Evolutionary conservation across 30 jellyfish, hydroid and myxozoan species (phyloP), one percentile per base, ranked within the genome.

Genomic region (Chrysaora quinquecirrha): DNA sequence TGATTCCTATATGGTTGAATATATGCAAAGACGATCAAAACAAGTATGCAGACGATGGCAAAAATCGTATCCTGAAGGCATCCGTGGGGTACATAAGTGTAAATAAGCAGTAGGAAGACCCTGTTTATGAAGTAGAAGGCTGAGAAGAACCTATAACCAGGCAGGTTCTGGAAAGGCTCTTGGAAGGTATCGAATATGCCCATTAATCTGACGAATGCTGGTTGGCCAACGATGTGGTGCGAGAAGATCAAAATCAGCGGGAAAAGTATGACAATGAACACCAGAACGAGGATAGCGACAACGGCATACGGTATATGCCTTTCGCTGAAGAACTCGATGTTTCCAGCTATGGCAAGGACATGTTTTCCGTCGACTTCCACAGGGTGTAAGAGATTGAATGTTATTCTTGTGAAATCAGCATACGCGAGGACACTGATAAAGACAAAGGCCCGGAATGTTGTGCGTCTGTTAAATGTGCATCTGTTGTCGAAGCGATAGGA

Each of bases 351-450:
- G 82, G 63, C 82, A 18, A 89, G 64, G 60, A 85, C 89, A 82
- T 73, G 68, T n/a, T 30, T 12, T 0, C 43, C 73, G 11, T 84
- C 64, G 9, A 89, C 48, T 19, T 83, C 38, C 9, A 83, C 85
- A 14, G 85, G 85, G 64, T 81, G 90, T 19, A 89, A 89, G 12
- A 89, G 90, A 43, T 82, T 80, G 38, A 89, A 78, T 0, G 96
- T 87, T 19, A 87, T 87, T 30, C 96, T 74, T 22, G 96, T 87
- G 62, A 87, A 62, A 49, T 87, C 96, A 12, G 92, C 47, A 52
- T 87, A 87, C 6, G 96, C 96, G 1, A 79, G 32, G 1, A 87
- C 96, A 79, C 96, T 87, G 1, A 87, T 78, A 66, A 87, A 76
- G 23, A 84, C 89, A 64, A 87, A 87, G 4, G 96, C 80, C 31